These are phyloP conservation scores for Spodoptera picta DNA, from an alignment of 2,888 invertebrate species.

Conservation along the genomic window DNA sequence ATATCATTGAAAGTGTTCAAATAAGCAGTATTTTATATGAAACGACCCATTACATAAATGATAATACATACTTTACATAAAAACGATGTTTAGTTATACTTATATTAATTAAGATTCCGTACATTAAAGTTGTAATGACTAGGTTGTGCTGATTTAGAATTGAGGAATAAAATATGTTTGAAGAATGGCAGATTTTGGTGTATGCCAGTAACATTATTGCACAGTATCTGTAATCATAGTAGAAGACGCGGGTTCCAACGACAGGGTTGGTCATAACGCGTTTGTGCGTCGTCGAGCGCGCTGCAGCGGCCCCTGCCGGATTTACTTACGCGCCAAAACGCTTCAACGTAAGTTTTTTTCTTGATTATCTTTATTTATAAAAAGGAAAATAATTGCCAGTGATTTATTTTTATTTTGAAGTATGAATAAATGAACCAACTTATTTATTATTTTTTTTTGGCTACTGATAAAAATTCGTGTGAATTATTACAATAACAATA, in stretches of 20 bases:
- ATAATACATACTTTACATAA: conserved; percentile 17
- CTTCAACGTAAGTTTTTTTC: conserved; percentile 50
- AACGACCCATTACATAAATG: conserved; percentile 7
- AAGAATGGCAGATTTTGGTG: conserved; percentile 23
- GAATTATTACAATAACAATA: no score
- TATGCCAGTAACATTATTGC: conserved; percentile 54
- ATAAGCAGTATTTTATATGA: neutral
- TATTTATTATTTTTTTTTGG: no score
- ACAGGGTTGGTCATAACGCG: conserved; percentile 49
- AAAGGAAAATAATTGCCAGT: no score
- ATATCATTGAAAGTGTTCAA: no score
- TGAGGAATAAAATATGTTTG: conserved; percentile 16
- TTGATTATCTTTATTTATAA: neutral
- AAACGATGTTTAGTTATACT: conserved; percentile 18
- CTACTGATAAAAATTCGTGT: no score
- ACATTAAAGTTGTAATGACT: neutral
- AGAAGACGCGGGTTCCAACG: conserved; percentile 40
- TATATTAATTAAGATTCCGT: conserved; percentile 18
- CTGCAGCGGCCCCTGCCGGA: conserved; percentile 35
- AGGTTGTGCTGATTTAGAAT: conserved; percentile 10
- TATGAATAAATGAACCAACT: no score
- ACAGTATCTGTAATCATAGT: conserved; percentile 54
- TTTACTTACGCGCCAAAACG: conserved; percentile 30
- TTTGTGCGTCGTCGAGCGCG: conserved; percentile 56
- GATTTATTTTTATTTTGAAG: no score